Conservation (phyloP, 2,113 vertebrate genomes). For the Alectura lathami region DNA sequence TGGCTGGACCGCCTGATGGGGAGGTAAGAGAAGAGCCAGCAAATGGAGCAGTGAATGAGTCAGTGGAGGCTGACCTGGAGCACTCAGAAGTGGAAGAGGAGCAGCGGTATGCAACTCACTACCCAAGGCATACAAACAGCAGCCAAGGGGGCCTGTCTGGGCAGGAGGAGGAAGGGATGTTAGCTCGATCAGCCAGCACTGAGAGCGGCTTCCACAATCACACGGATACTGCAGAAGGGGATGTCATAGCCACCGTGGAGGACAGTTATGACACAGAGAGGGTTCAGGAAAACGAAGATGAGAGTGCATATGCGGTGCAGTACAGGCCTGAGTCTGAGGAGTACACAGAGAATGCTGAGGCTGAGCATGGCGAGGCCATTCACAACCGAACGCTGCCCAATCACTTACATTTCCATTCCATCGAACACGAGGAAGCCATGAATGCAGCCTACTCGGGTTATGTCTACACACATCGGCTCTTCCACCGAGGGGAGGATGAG, state of each 20-base stretch:
- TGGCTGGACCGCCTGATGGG: slow-evolving; percentile 78
- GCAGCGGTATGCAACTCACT: slow-evolving; percentile 60
- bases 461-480: slow-evolving; percentile 85
- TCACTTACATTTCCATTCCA: slow-evolving; percentile 80
- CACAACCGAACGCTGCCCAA: slow-evolving; percentile 76
- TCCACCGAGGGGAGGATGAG: slow-evolving; percentile 80
- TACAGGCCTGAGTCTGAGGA: slow-evolving; percentile 90
- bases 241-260: slow-evolving; percentile 81
- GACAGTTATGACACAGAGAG: slow-evolving; percentile 73
- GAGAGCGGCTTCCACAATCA: slow-evolving; percentile 97
- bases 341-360: slow-evolving; percentile 90
- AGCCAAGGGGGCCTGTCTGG: slow-evolving; percentile 65
- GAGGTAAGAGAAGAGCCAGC: slow-evolving; percentile 77
- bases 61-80: slow-evolving; percentile 84
- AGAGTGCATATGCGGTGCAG: slow-evolving; percentile 79
- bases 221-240: slow-evolving; percentile 91
- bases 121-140: slow-evolving; percentile 47
- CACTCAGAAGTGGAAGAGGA: slow-evolving; percentile 76
- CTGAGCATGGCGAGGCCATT: slow-evolving; percentile 84
- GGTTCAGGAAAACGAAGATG: slow-evolving; percentile 81
- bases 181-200: slow-evolving; percentile 92
- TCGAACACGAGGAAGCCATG: slow-evolving; percentile 83
- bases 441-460: slow-evolving; percentile 89
- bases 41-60: slow-evolving; percentile 81
- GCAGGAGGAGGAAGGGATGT: slow-evolving; percentile 83